A percentile compares a stretch with the other conserved stretches of the same genome.
Evolutionary conservation across 2,797 vertebrate species (phyloP).

Genomic region (Schizopygopsis malacanthus): DNA sequence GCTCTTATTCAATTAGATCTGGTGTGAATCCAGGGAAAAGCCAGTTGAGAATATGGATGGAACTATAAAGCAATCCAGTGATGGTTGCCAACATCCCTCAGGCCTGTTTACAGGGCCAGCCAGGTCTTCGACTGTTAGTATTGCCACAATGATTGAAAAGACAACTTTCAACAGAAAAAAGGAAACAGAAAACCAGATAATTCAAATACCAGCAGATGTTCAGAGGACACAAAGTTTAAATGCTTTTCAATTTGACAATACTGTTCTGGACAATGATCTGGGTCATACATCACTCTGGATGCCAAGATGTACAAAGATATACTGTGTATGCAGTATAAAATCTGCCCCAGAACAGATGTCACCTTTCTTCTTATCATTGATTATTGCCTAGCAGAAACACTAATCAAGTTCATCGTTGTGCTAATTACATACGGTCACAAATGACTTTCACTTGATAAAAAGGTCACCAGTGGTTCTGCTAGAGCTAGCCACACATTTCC

Average conservation of each 20-base stretch:
- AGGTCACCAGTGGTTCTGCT: conserved; percentile 59
- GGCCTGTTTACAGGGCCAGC: conserved; percentile 38
- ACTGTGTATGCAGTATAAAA: conserved; percentile 40
- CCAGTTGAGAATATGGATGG: conserved; percentile 68
- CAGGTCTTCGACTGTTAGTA: conserved; percentile 57
- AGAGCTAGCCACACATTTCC: conserved; percentile 55
- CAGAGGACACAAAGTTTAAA: background rate
- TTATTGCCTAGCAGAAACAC: conserved; percentile 66
- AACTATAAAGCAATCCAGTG: conserved; percentile 54
- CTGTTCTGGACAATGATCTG: conserved; percentile 5
- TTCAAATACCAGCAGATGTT: background rate
- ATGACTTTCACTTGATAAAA: conserved; percentile 47
- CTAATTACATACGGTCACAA: conserved; percentile 66
- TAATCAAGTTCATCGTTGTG: conserved; percentile 64
- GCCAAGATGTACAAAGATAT: background rate
- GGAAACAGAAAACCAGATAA: background rate
- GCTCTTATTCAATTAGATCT: conserved; percentile 70
- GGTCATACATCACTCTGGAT: conserved; percentile 6
- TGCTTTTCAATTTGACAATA: conserved; percentile 7
- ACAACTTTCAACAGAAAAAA: background rate
- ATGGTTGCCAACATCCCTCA: conserved; percentile 59
- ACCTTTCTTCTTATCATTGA: conserved; percentile 58
- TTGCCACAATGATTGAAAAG: conserved; percentile 54
- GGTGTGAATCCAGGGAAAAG: conserved; percentile 61
- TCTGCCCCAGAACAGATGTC: conserved; percentile 60